These are phyloP conservation scores for Scleropages formosus DNA, from an alignment of 2,797 vertebrate species.

Conservation along the genomic window DNA sequence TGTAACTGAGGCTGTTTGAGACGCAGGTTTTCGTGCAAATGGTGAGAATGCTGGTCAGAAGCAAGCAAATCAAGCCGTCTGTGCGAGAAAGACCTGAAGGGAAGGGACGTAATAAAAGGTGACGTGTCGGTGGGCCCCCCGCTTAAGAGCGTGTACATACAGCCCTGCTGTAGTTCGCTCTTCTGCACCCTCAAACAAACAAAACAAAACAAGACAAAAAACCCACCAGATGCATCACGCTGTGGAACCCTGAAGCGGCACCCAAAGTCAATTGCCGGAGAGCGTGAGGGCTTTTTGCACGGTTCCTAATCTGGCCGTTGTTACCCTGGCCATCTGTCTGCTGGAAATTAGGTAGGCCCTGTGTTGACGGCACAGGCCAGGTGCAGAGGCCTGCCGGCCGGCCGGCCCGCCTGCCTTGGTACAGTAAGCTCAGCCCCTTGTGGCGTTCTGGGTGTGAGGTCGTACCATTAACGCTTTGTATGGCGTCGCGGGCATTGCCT, in stretches of 20 bases:
- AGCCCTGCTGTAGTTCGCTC: conserved; percentile 31
- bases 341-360: conserved; percentile 44
- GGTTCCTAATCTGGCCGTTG: conserved; percentile 48
- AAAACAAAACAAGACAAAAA: too few species aligned
- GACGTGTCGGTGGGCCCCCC: conserved; percentile 16
- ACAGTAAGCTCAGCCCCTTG: conserved; percentile 45
- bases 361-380: conserved; percentile 39
- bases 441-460: conserved; percentile 40
- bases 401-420: conserved; percentile 30
- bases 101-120: conserved; percentile 34
- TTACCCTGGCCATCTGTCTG: conserved; percentile 56
- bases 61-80: conserved; percentile 35
- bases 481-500: conserved; percentile 34
- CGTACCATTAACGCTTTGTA: conserved; percentile 30
- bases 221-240: conserved; percentile 48
- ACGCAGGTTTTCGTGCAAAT: conserved; percentile 26
- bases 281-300: conserved; percentile 43
- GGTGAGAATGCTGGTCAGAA: conserved; percentile 33
- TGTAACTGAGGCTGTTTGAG: neutral
- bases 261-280: conserved; percentile 43
- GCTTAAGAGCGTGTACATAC: conserved; percentile 26
- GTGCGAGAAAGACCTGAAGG: neutral
- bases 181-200: conserved; percentile 33
- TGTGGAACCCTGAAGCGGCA: conserved; percentile 41
- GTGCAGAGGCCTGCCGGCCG: conserved; percentile 22